Percentiles rank a stretch among this genome's conserved stretches.
Evolutionary conservation across 2,113 vertebrate species (phyloP).

Genomic region (Halcyon malimbica): DNA sequence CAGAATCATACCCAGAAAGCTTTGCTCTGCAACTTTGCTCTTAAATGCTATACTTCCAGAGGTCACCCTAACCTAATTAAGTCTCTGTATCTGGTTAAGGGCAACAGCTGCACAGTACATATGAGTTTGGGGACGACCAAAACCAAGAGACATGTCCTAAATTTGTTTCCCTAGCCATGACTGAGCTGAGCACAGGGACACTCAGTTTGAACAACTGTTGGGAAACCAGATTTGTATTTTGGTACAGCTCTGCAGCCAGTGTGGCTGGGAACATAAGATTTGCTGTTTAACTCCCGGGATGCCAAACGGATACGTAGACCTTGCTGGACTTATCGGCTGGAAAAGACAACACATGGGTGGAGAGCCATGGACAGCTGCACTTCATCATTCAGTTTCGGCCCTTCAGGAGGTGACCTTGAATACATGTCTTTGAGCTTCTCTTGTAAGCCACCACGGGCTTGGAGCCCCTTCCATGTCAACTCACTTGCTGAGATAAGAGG

Average conservation of each 20-base stretch:
- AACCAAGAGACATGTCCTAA: neutral
- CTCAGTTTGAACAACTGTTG: neutral
- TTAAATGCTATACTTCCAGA: neutral
- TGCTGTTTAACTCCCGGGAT: neutral
- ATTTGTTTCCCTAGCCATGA: neutral
- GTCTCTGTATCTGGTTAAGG: constrained; percentile 17
- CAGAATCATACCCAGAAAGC: neutral
- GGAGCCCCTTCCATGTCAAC: neutral
- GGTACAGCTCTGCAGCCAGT: neutral
- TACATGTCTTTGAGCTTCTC: neutral
- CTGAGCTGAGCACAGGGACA: neutral
- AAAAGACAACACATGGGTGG: neutral
- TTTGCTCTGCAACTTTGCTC: constrained; percentile 1
- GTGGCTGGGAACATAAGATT: neutral
- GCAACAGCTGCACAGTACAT: constrained; percentile 24
- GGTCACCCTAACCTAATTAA: constrained; percentile 43
- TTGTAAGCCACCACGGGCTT: neutral
- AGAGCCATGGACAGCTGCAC: neutral
- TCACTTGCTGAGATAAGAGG: neutral
- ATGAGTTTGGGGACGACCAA: neutral
- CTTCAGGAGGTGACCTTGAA: neutral
- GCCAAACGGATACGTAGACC: neutral
- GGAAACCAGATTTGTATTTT: constrained; percentile 2
- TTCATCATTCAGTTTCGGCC: neutral
- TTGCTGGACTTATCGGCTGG: neutral